These are phyloP conservation scores for Aldrovandia affinis DNA, from an alignment of 2,797 vertebrate species.

Conservation along the genomic window DNA sequence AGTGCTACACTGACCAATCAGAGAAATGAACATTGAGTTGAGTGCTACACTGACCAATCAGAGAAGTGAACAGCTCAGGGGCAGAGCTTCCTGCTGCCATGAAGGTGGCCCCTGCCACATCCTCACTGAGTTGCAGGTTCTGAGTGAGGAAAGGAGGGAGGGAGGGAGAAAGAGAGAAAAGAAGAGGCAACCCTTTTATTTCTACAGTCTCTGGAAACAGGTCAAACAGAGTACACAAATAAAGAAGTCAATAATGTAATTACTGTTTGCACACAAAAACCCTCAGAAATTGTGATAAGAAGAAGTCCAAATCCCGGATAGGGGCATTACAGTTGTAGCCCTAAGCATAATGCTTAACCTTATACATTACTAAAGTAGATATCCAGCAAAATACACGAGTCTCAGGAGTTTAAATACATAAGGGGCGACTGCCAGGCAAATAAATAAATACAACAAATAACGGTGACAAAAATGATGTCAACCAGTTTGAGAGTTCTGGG, in stretches of 20 bases:
- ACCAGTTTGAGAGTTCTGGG: too few species aligned
- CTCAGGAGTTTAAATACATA: too few species aligned
- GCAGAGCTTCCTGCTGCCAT: conserved; percentile 85
- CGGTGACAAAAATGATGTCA: too few species aligned
- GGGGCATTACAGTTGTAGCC: too few species aligned
- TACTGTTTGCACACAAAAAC: not conserved
- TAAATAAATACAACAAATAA: too few species aligned
- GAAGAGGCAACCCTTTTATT: not conserved
- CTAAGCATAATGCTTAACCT: too few species aligned
- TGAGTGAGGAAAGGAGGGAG: conserved; percentile 41
- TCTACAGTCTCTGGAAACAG: conserved; percentile 1
- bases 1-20: too few species aligned
- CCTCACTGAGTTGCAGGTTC: conserved; percentile 81
- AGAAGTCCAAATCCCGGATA: too few species aligned
- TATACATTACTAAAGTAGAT: too few species aligned
- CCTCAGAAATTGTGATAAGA: too few species aligned
- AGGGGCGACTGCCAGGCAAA: too few species aligned
- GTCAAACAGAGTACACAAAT: not conserved
- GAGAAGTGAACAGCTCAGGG: conserved; percentile 81
- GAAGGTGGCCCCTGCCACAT: conserved; percentile 83
- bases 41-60: conserved; percentile 73
- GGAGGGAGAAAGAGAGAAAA: not conserved
- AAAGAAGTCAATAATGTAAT: not conserved
- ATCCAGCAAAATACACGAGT: too few species aligned
- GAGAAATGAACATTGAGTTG: not conserved